Conservation (phyloP, 2,797 vertebrate species). For the Anguilla marmorata region DNA sequence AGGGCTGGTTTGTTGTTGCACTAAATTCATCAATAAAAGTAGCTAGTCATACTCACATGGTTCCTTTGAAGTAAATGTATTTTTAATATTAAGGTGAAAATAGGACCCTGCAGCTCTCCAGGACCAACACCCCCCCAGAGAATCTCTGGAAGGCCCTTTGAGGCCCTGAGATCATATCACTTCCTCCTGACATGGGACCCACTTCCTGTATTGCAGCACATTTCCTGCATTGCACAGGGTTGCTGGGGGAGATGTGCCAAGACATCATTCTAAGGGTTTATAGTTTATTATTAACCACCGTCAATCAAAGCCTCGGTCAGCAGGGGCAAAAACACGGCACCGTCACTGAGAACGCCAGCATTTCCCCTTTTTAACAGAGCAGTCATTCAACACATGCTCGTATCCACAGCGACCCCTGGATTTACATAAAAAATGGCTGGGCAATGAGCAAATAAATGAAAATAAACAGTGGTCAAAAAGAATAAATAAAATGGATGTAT, state of each 20-base stretch:
- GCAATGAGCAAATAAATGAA: not conserved
- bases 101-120: not conserved
- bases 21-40: not conserved
- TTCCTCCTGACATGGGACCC: not conserved
- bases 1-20: not conserved
- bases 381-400: too few species aligned
- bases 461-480: too few species aligned
- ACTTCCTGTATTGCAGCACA: constrained; percentile 9
- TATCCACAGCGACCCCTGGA: too few species aligned
- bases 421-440: too few species aligned
- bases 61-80: not conserved
- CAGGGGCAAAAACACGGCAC: not conserved
- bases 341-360: not conserved
- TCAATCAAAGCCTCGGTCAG: not conserved
- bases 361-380: not conserved
- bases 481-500: not conserved
- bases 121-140: not conserved
- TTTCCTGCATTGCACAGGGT: constrained; percentile 6
- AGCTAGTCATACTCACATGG: not conserved
- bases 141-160: not conserved
- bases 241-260: not conserved
- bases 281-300: not conserved
- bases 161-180: not conserved
- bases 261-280: not conserved
- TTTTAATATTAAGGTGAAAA: not conserved